Evolutionary conservation across 2,113 vertebrate species (phyloP).

Genomic region (Alethe diademata): DNA sequence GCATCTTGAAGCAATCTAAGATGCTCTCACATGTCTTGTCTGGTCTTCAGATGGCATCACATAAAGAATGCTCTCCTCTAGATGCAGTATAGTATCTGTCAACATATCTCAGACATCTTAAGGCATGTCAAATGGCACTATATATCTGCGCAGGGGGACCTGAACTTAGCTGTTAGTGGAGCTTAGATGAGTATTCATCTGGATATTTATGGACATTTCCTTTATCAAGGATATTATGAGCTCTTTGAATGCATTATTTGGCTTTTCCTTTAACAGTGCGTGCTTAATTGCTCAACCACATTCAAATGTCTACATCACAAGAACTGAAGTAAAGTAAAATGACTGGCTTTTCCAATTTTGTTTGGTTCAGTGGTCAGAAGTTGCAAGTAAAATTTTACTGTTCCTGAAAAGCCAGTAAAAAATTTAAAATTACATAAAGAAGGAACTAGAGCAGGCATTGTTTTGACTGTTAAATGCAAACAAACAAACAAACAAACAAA

Average conservation of each 20-base stretch:
- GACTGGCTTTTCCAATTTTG: neutral
- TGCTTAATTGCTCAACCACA: neutral
- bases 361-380: neutral
- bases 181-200: neutral
- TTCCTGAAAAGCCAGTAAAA: neutral
- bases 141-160: neutral
- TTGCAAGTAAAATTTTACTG: neutral
- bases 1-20: neutral
- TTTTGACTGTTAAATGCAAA: neutral
- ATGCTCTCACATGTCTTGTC: accelerated
- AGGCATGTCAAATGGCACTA: neutral
- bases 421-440: neutral
- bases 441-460: neutral
- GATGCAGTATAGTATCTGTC: neutral
- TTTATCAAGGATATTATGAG: neutral
- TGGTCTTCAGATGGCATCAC: neutral
- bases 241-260: neutral
- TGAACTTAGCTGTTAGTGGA: neutral
- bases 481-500: neutral
- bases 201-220: neutral
- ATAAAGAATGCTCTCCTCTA: neutral
- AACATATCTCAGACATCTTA: neutral
- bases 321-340: neutral
- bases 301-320: neutral
- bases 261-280: neutral